Evolutionary conservation across 2,888 invertebrate species (phyloP).

Genomic region (Idaea straminata): DNA sequence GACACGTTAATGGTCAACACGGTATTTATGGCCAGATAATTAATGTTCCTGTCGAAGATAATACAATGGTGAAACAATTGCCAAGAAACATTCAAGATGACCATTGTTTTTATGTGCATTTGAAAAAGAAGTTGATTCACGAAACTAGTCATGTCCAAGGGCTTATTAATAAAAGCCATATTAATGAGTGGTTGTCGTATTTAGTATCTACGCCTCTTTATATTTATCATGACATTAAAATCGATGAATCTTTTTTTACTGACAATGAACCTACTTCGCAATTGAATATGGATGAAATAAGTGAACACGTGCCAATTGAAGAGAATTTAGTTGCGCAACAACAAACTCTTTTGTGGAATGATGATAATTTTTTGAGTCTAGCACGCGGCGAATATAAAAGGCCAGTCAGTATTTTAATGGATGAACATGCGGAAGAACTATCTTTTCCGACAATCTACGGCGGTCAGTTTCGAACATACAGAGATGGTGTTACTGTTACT

Average conservation of each 20-base stretch:
- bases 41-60: constrained; percentile 35
- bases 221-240: constrained; percentile 8
- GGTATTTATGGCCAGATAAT: constrained; percentile 38
- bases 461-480: constrained; percentile 11
- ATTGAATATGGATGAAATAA: constrained; percentile 16
- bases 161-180: constrained; percentile 14
- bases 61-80: constrained; percentile 35
- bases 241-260: constrained; percentile 9
- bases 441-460: constrained; percentile 45
- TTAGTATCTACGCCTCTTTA: constrained; percentile 12
- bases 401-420: constrained; percentile 40
- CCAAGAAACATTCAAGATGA: constrained; percentile 35
- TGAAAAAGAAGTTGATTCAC: constrained; percentile 16
- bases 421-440: constrained; percentile 49
- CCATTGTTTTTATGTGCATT: constrained; percentile 20
- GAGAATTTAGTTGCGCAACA: constrained; percentile 31
- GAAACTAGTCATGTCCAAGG: constrained; percentile 14
- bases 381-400: constrained; percentile 23
- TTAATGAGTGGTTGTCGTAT: constrained; percentile 14
- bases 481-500: constrained; percentile 7
- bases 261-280: constrained; percentile 7
- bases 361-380: constrained; percentile 26
- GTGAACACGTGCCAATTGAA: constrained; percentile 24
- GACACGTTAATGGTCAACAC: constrained; percentile 31
- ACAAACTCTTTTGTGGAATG: constrained; percentile 33